Evolutionary conservation across 2,797 vertebrate genomes (phyloP), one percentile per base, ranked within the genome.

Genomic region (Alca torda): DNA sequence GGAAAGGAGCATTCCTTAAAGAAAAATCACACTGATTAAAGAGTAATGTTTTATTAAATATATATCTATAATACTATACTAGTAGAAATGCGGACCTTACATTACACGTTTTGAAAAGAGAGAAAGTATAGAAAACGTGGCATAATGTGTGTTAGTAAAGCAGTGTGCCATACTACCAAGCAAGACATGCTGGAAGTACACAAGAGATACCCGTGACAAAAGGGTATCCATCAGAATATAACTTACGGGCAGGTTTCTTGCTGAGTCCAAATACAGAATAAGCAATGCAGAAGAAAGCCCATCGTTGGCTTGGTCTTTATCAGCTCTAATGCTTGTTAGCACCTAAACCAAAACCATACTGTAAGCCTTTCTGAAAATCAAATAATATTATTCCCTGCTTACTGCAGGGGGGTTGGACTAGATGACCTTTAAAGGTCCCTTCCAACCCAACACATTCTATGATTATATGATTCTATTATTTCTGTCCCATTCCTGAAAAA

Each of bases 181-280:
- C 93, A 91, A 65, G 50, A 89, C 84, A 95, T 95, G 94, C 91
- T 86, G 51, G 31, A 94, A 74, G 63, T 33, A 41, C 17, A 1
- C 59, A 64, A 56, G 46, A 67, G 82, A 57, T 17, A 87, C 37
- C 83, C 63, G 41, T 3, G 15, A 65, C 33, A 35, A 48, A 72
- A 80, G 56, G 74, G 92, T 8, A 33, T 17, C 93, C 79, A 90
- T 43, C 63, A 83, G 35, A 61, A 64, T 3, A 3, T 7, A 48
- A 98, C 99, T 99, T 98, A 99, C 99, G 46, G 99, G 99, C 88
- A 99, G 98, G 94, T 99, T 99, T 84, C 98, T 98, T 69, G 99
- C 99, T 0, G 99, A 99, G 95, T 99, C 99, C 98, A 99, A 97
- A 95, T 99, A 99, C 54, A 99, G 95, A n/a, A 99, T 96, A 61